Evolutionary conservation across 2,113 vertebrate species (phyloP), one percentile per base, ranked within the genome.

Genomic region (Platanista minor): DNA sequence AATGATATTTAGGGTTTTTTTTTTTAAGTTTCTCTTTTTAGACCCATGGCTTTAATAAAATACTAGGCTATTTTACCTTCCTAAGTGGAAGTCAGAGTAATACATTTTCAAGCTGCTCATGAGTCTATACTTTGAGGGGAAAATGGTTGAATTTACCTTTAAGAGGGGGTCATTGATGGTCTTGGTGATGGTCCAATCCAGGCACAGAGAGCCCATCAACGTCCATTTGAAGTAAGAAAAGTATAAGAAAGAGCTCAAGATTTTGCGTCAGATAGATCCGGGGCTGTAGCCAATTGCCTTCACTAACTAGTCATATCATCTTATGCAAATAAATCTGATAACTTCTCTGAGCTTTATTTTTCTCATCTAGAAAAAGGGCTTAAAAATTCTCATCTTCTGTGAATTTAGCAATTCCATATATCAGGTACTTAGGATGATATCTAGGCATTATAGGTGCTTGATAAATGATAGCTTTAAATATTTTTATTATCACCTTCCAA

Each of bases 1-100:
- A 94, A 77, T 41, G 21, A 59, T 89, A 93, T 88, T 94, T 84
- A 75, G 61, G 33, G 0, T 5, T 31, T 66, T 72, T 75, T 74
- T 88, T 72, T 85, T 75, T 46, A 20, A 72, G 11, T 88, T 96
- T 85, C 57, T 75, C 52, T 85, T 92, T 91, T 71, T 49, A 97
- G 69, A 72, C n/a, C 71, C 41, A 90, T 14, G 11, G 75, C 46
- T 97, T 81, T 36, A 91, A 95, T 59, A 69, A 94, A 91, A 95
- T 82, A 78, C 49, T 96, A 23, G 66, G 7, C 36, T 81, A 80
- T 91, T 90, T 95, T 89, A 78, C 43, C 21, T 88, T 94, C 75
- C 49, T 89, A 87, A 57, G 25, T 91, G 43, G 29, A 94, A 97
- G 69, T 18, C 33, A 80, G 64, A 87, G 6, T 49, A 69, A 86